Evolutionary conservation across 2,888 invertebrate genomes (phyloP).

Genomic region (Sinhomidia bicolor): DNA sequence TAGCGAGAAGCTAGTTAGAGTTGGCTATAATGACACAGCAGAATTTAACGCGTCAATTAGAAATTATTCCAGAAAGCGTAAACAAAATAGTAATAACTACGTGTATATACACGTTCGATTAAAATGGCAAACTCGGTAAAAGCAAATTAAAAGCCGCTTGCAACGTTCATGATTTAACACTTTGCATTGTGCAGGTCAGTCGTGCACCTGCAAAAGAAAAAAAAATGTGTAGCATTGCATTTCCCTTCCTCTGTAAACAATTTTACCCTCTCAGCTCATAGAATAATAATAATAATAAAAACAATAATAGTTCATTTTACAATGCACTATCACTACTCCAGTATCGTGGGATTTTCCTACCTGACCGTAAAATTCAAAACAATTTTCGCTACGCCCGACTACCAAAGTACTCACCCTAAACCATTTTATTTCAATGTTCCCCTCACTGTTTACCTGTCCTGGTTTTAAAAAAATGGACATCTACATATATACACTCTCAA

Average conservation of each 20-base stretch:
- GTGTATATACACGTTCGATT: not conserved
- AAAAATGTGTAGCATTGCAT: conserved; percentile 9
- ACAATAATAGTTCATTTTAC: not conserved
- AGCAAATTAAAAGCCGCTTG: not conserved
- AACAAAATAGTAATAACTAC: not conserved
- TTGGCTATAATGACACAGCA: too few relatives aligned
- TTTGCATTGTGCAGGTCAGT: conserved; percentile 63
- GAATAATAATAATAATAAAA: too few relatives aligned
- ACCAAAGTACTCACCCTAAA: not conserved
- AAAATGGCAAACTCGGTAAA: not conserved
- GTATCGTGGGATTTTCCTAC: conserved; percentile 67
- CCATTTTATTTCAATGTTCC: not conserved
- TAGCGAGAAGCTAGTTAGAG: too few relatives aligned
- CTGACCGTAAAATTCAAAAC: conserved; percentile 64
- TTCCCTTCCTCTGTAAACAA: conserved; percentile 17
- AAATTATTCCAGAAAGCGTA: not conserved
- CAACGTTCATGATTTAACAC: not conserved
- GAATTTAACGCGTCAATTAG: not conserved
- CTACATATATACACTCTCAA: not conserved
- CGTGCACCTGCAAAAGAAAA: conserved; percentile 27
- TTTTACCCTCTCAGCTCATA: not conserved
- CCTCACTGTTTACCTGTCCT: conserved; percentile 9
- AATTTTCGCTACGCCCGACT: conserved; percentile 60
- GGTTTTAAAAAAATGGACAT: not conserved
- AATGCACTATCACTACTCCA: conserved; percentile 24